Conservation (phyloP, 2,113 vertebrate genomes). For the Paramisgurnus dabryanus region DNA sequence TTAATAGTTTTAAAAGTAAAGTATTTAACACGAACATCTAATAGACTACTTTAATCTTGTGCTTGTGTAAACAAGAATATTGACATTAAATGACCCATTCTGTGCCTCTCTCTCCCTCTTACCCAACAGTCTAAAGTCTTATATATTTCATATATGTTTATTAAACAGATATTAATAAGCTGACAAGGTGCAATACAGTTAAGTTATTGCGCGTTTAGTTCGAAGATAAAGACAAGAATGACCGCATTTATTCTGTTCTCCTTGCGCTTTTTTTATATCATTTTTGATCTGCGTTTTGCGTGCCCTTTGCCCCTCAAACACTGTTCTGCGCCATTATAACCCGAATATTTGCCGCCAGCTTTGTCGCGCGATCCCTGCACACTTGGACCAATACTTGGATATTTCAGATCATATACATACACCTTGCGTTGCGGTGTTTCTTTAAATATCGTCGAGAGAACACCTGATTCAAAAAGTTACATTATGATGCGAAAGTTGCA, state of each 20-base stretch:
- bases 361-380: not conserved
- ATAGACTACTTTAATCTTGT: not conserved
- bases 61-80: not conserved
- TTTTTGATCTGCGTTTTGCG: slow-evolving; percentile 37
- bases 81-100: not conserved
- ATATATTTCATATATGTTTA: slow-evolving; percentile 5
- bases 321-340: slow-evolving; percentile 49
- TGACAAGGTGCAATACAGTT: not conserved
- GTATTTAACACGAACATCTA: not conserved
- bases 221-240: not conserved
- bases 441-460: not conserved
- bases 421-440: not conserved
- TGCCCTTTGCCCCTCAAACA: slow-evolving; percentile 53
- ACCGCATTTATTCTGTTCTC: not conserved
- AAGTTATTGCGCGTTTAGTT: not conserved
- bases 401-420: no score
- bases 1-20: not conserved
- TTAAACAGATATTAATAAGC: slow-evolving; percentile 17
- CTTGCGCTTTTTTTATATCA: not conserved
- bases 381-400: not conserved
- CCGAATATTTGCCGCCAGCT: not conserved
- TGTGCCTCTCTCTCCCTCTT: slow-evolving; percentile 51
- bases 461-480: not conserved
- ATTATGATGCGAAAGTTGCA: slow-evolving; percentile 15
- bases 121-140: slow-evolving; percentile 52